Evolutionary conservation across 2,113 vertebrate species (phyloP), one percentile per base, ranked within the genome.

Genomic region (Piprites chloris): DNA sequence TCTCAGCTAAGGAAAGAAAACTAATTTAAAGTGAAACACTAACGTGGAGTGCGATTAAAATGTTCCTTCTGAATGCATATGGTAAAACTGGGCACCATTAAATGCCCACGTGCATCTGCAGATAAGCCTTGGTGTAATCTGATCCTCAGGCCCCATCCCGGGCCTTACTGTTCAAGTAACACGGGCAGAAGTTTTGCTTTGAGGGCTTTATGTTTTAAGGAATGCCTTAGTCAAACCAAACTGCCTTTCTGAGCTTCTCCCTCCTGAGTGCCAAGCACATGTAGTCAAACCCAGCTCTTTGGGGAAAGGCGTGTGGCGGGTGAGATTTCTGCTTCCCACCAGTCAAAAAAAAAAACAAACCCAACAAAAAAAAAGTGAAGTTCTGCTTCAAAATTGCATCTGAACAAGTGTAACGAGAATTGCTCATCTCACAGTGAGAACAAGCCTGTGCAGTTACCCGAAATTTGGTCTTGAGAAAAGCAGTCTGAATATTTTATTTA

Each of bases 401-500:
- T 81, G 85, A 93, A 85, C 75, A 92, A 81, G 26, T 32, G 41
- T 93, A 85, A 86, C 0, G 0, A 72, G 33, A 90, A 93, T 41
- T 92, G 83, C 88, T 96, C 79, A 86, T 91, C 85, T 94, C 79
- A 14, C 67, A 68, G 90, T 35, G 59, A 84, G 85, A 91, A 89
- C 50, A 67, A 11, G 59, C 68, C 65, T n/a, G 56, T 80, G 59
- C 47, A 53, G 65, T 90, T 92, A 61, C 33, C 55, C 4, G 4
- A 86, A 37, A 84, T 90, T 90, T 84, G 76, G 72, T 90, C 68
- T 85, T 84, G 35, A 92, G 83, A 77, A 93, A 93, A 88, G 76
- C 66, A 75, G 73, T 33, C 73, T 73, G 90, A 89, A 87, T 94
- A 62, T 94, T 94, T 93, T 82, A 86, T 85, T 92, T 88, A 78